Percentiles rank a stretch among this genome's conserved stretches.
phyloP scores from a whole-genome alignment of 37 sponge, comb jelly and placozoan genomes.

The Spongilla lacustris region DNA sequence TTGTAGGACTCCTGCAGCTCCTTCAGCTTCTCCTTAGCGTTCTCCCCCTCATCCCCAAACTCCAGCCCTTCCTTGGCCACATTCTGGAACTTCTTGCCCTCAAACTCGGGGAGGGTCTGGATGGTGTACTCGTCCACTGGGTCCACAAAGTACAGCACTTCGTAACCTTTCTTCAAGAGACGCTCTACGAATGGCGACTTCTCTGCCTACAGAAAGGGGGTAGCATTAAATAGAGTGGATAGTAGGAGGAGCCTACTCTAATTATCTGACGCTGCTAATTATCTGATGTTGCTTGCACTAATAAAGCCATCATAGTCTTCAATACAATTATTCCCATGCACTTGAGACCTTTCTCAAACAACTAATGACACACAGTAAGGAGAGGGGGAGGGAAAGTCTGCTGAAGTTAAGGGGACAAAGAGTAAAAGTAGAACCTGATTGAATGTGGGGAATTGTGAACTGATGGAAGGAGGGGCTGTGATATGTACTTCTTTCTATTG shows the following conservation, averaged over 20 bases:
- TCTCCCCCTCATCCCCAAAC: constrained; percentile 82
- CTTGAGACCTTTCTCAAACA: too few species aligned
- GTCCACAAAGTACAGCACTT: constrained; percentile 93
- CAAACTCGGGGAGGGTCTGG: constrained; percentile 92
- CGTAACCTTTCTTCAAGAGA: constrained; percentile 91
- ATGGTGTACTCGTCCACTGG: constrained; percentile 95
- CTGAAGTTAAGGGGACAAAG: too few species aligned
- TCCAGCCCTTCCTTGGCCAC: constrained; percentile 97
- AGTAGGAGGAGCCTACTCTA: background rate
- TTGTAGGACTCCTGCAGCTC: constrained; percentile 77
- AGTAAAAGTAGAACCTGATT: too few species aligned
- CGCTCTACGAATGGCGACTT: constrained; percentile 96
- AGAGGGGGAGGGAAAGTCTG: background rate
- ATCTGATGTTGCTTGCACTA: too few species aligned
- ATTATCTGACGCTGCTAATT: too few species aligned
- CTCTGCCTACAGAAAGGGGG: constrained; percentile 46
- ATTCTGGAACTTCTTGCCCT: constrained; percentile 89
- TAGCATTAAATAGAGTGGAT: background rate
- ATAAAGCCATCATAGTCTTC: too few species aligned
- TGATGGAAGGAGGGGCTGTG: too few species aligned
- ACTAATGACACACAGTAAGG: background rate
- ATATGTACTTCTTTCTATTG: too few species aligned
- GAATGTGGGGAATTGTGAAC: too few species aligned
- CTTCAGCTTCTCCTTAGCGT: constrained; percentile 85
- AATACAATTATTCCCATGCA: too few species aligned